Evolutionary conservation across 2,113 vertebrate species (phyloP).

Genomic region (Melanocharis versteri): DNA sequence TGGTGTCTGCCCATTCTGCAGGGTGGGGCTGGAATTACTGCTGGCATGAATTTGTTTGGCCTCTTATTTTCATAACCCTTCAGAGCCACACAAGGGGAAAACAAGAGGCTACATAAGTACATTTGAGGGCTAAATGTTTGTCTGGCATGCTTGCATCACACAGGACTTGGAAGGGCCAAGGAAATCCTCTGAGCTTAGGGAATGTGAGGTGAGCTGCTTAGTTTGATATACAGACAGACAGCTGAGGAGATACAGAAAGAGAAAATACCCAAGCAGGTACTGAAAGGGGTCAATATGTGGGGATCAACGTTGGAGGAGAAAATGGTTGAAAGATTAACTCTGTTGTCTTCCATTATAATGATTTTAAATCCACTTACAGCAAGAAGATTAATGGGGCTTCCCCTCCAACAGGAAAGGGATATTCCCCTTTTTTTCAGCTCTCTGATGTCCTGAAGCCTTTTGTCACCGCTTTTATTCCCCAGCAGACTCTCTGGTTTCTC

Average conservation of each 20-base stretch:
- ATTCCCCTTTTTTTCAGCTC: not conserved
- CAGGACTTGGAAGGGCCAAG: not conserved
- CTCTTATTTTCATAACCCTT: slow-evolving; percentile 58
- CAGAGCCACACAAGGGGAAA: slow-evolving; percentile 40
- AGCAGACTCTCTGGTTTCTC: not conserved
- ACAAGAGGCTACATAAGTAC: slow-evolving; percentile 54
- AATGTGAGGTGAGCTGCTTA: not conserved
- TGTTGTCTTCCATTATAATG: not conserved
- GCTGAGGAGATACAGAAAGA: not conserved
- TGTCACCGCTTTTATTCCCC: not conserved
- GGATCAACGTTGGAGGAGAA: not conserved
- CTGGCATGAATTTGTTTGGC: slow-evolving; percentile 45
- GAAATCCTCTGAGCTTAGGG: slow-evolving; percentile 39
- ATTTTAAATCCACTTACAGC: not conserved
- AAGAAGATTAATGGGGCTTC: not conserved
- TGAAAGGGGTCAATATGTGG: not conserved
- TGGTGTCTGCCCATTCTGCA: slow-evolving; percentile 41
- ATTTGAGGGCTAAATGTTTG: not conserved
- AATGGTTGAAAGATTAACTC: not conserved
- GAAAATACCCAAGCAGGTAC: not conserved
- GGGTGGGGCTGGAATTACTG: slow-evolving; percentile 54
- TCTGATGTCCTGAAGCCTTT: not conserved
- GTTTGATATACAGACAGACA: not conserved
- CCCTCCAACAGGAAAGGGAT: not conserved
- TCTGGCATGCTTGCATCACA: slow-evolving; percentile 34